Conservation (phyloP, 2,113 vertebrate genomes). For the Pica pica region DNA sequence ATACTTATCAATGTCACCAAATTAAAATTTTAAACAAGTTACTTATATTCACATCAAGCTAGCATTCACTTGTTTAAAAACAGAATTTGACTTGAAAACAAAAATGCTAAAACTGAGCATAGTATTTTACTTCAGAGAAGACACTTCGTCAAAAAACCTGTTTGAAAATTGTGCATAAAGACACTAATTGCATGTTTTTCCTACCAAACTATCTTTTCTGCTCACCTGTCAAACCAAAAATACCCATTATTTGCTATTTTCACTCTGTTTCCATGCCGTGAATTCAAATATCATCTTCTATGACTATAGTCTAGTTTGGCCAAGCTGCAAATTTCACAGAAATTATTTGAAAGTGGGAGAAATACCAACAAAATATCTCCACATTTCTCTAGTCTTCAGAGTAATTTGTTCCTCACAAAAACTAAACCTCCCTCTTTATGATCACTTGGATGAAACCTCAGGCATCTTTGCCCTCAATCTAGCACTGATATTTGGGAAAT, state of each 20-base stretch:
- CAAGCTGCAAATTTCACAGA: not conserved
- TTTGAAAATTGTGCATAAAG: not conserved
- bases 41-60: not conserved
- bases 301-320: not conserved
- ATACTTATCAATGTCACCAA: not conserved
- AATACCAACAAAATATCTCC: not conserved
- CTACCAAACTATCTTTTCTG: not conserved
- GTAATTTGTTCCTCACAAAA: not conserved
- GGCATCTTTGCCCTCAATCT: not conserved
- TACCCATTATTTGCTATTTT: not conserved
- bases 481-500: not conserved
- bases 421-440: not conserved
- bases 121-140: not conserved
- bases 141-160: not conserved
- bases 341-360: not conserved
- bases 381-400: not conserved
- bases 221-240: not conserved
- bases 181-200: not conserved
- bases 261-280: accelerated
- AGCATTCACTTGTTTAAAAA: not conserved
- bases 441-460: not conserved
- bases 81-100: not conserved
- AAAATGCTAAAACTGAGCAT: not conserved
- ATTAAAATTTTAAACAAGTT: not conserved
- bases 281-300: not conserved